Evolutionary conservation across 2,113 vertebrate genomes (phyloP), one percentile per base, ranked within the genome.

Genomic region (Xerus inauris): DNA sequence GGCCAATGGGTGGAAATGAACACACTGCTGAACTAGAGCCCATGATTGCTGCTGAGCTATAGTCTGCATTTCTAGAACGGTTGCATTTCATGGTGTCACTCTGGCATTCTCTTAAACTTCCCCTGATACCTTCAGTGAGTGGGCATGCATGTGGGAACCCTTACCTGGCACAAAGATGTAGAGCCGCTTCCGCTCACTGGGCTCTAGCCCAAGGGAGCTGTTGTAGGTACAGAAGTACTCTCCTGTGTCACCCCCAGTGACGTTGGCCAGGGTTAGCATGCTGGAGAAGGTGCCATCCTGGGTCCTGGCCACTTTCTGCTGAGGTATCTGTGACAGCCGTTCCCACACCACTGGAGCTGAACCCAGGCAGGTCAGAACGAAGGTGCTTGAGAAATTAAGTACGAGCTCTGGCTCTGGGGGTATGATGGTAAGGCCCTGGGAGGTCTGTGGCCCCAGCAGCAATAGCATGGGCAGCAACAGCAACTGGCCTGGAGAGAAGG

Each of bases 81-180:
- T 84, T n/a, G 20, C 16, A 2, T 40, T 45, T 90, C 28, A 35
- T 4, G 0, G 3, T 22, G 35, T 87, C 75, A 84, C 10, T n/a
- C n/a, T 80, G 69, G 67, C 12, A 1, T 35, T 13, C 42, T 26
- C 75, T 40, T 24, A 20, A n/a, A 45, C 35, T 42, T 32, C 51
- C 38, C 67, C 76, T 7, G 73, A n/a, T 13, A 30, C 38, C 89
- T 19, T 35, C 45, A 5, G 62, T 47, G 62, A 8, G 42, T 1
- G 35, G 86, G 38, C 30, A 8, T 9, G 1, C 17, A 30, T 71
- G 24, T 38, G 0, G 22, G 47, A 32, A 8, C 0, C 47, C 95
- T 89, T 94, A 99, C 99, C 99, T 98, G 99, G 99, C 69, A 99
- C 99, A 10, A 99, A 99, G 89, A 99, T 97, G 42, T 99, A 98